Percentiles rank a stretch among this genome's conserved stretches.
Evolutionary conservation across 2,888 invertebrate species (phyloP).

Genomic region (Volucella zonaria): DNA sequence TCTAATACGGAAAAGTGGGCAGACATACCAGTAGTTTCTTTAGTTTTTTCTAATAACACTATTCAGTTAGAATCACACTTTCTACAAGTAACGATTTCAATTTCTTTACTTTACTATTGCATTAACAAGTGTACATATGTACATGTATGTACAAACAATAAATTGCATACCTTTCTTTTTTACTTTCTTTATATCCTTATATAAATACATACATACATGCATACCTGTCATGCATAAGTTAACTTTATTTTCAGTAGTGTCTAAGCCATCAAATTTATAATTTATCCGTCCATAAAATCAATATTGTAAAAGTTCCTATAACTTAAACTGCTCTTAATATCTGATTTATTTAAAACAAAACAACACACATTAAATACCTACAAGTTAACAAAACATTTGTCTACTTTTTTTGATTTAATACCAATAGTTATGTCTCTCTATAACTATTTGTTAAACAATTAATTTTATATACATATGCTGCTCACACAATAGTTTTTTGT

Average conservation of each 20-base stretch:
- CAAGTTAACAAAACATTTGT: background rate
- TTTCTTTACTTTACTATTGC: too few relatives aligned
- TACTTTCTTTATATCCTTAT: background rate
- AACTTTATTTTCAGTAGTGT: constrained; percentile 37
- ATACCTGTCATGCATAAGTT: background rate
- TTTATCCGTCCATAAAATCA: constrained; percentile 81
- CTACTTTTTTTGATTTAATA: background rate
- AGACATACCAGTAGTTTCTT: background rate
- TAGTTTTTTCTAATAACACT: background rate
- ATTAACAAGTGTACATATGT: background rate
- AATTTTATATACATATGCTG: too few relatives aligned
- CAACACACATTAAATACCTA: background rate
- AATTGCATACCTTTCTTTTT: background rate
- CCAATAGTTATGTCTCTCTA: background rate
- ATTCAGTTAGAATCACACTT: background rate
- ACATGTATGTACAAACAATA: background rate
- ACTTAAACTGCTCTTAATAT: constrained; percentile 56
- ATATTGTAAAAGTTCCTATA: constrained; percentile 68
- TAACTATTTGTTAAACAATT: too few relatives aligned
- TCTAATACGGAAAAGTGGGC: too few relatives aligned
- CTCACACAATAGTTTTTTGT: too few relatives aligned
- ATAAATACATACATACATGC: background rate
- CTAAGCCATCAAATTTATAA: constrained; percentile 74
- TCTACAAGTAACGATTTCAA: background rate
- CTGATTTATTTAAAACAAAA: constrained; percentile 29